Conservation (phyloP, 1,140 invertebrate genomes). For the Monomorium pharaonis region DNA sequence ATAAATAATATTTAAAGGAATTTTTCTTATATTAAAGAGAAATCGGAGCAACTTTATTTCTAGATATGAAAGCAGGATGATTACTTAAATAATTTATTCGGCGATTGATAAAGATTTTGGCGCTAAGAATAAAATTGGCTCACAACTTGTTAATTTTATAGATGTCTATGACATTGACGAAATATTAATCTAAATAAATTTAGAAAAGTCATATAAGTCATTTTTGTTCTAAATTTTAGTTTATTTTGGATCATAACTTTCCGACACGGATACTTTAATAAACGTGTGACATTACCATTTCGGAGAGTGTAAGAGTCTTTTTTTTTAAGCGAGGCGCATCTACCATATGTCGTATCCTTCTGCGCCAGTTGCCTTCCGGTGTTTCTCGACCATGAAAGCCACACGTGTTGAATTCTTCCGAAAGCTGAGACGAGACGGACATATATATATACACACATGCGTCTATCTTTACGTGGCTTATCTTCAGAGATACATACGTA, state of each 20-base stretch:
- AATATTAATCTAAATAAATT: not conserved
- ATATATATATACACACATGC: not conserved
- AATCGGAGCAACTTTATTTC: not conserved
- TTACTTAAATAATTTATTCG: not conserved
- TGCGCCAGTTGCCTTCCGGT: constrained; percentile 42
- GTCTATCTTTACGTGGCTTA: constrained; percentile 27
- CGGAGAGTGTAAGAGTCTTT: not conserved
- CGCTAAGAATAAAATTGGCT: not conserved
- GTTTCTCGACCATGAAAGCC: constrained; percentile 43
- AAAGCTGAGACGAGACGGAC: not conserved
- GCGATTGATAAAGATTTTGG: not conserved
- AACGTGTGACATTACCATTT: constrained; percentile 20
- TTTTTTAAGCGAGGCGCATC: constrained; percentile 12
- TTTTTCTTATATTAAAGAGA: not conserved
- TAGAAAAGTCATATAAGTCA: not conserved
- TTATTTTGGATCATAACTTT: not conserved
- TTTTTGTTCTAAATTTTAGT: not conserved
- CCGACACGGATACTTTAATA: not conserved
- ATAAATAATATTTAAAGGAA: not conserved
- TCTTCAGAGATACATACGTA: constrained; percentile 8
- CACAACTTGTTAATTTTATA: not conserved
- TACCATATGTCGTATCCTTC: constrained; percentile 41
- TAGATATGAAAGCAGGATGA: not conserved
- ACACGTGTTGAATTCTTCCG: constrained; percentile 52
- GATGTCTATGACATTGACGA: not conserved